Conservation (phyloP, 2,888 invertebrate genomes). For the Syrphus vitripennis region DNA sequence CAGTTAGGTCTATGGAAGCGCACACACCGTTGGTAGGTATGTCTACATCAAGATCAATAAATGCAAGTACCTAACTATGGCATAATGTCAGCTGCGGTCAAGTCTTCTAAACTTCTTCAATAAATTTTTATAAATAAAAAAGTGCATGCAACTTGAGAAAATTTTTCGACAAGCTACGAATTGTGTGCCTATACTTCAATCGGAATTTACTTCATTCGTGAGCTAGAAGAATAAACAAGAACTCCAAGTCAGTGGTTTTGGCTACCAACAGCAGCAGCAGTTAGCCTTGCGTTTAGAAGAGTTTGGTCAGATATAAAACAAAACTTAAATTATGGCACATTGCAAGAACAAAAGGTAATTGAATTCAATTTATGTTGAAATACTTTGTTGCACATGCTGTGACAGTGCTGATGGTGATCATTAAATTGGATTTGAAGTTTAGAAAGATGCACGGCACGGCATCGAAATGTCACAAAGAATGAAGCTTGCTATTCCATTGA, state of each 20-base stretch:
- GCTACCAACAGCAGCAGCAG: slow-evolving; percentile 8
- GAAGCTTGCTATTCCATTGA: not conserved
- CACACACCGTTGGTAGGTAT: not conserved
- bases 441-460: not conserved
- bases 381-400: slow-evolving; percentile 33
- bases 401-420: not conserved
- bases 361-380: slow-evolving; percentile 61
- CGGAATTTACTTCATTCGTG: slow-evolving; percentile 43
- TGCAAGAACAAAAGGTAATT: slow-evolving; percentile 60
- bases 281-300: slow-evolving; percentile 18
- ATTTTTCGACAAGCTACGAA: not conserved
- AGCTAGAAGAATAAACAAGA: slow-evolving; percentile 59
- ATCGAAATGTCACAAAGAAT: slow-evolving; percentile 9
- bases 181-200: not conserved
- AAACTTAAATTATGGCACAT: slow-evolving; percentile 32
- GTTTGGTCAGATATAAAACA: slow-evolving; percentile 7
- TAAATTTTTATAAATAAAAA: no score
- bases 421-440: slow-evolving; percentile 5
- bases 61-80: not conserved
- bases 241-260: not conserved
- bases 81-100: slow-evolving; percentile 25
- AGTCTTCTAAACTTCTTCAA: slow-evolving; percentile 11
- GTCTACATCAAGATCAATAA: slow-evolving; percentile 12
- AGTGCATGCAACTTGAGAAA: no score
- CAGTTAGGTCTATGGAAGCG: slow-evolving; percentile 13